Base-by-base conservation (phyloP, 2,888 invertebrate species). In the Phragmatobia fuliginosa region DNA sequence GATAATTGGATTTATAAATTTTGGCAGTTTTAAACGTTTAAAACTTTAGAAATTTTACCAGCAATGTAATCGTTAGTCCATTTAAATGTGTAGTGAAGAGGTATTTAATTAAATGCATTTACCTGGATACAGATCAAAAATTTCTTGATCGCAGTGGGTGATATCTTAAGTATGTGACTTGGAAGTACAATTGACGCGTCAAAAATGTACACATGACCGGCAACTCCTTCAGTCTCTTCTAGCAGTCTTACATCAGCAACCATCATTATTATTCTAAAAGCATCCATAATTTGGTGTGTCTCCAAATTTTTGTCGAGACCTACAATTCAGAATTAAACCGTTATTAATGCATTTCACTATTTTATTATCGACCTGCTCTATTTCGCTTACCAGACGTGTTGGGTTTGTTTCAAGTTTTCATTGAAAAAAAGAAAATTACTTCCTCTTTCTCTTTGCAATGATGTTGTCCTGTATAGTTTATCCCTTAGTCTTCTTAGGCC, bases 241-340 rank as follows among this genome's bases (percentile, higher is more conserved):
- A 96, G 96, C 62, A 98, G 91, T 62, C 98, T 96, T 8, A 98
- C 93, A 85, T 98, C 98, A 1, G 98, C 98, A 61, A 98, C 96
- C 98, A 98, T 98, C 73, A 98, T 91, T 0, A 97, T 96, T 3
- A 97, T 87, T 90, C 98, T 98, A 96, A 97, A 97, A 16, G 96
- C 96, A 74, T 98, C 97, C 66, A 96, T 95, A 1, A 97, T 94
- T 73, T 96, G 96, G 36, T 96, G 95, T 0, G 96, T 96, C 56
- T 96, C 96, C 2, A 97, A 86, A 80, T 96, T 96, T 84, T 97
- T 97, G 80, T 92, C 92, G 0, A 93, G 77, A 60, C 90, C 94
- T 94, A 85, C 18, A 87, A 84, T 63, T 63, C 36, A 49, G 8
- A 33, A 52, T 38, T 28, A 1, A 41, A 25, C 16, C 14, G 11